Evolutionary conservation across 2,113 vertebrate species (phyloP).

Genomic region (Choloepus hoffmanni): DNA sequence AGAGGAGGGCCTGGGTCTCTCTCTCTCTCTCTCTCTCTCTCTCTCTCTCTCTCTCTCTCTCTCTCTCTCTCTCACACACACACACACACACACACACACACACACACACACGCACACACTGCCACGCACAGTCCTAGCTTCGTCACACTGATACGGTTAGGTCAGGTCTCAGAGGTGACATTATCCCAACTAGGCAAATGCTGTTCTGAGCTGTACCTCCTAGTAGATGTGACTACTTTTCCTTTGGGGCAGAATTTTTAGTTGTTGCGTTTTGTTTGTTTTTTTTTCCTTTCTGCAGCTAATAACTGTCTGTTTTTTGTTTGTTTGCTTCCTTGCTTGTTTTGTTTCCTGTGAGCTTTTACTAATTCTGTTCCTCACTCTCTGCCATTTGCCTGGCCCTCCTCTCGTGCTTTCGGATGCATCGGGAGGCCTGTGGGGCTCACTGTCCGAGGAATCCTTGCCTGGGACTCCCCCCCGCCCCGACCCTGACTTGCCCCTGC

Average conservation of each 20-base stretch:
- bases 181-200: neutral
- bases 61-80: neutral
- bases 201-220: neutral
- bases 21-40: too few relatives aligned
- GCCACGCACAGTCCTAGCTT: neutral
- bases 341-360: neutral
- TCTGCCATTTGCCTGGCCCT: neutral
- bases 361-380: neutral
- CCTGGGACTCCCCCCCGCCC: neutral
- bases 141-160: neutral
- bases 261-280: neutral
- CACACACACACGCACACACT: neutral
- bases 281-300: neutral
- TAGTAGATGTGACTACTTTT: neutral
- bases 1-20: neutral
- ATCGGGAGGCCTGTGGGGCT: neutral
- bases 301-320: neutral
- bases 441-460: neutral
- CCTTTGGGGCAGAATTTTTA: neutral
- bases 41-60: too few relatives aligned
- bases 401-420: neutral
- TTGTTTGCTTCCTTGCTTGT: neutral
- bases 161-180: neutral
- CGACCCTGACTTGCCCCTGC: too few relatives aligned
- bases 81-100: too few relatives aligned